A percentile compares a stretch with the other conserved stretches of the same genome.
Conservation (phyloP, 2,797 vertebrate species). For the Tolypeutes matacus region DNA sequence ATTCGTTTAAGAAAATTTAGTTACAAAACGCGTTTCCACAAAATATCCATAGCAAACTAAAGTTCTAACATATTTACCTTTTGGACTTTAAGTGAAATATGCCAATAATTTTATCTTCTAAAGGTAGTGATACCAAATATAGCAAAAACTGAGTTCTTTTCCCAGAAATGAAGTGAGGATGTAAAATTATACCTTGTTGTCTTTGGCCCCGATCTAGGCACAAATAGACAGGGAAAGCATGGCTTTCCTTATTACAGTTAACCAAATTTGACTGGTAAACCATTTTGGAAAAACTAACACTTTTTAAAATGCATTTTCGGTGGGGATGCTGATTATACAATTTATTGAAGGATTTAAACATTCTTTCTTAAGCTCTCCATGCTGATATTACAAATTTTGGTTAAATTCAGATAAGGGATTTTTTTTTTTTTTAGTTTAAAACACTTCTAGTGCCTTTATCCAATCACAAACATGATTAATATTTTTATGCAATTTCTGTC, state of each 20-base stretch:
- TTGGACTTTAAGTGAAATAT: constrained; percentile 23
- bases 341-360: neutral
- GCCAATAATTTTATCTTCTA: constrained; percentile 1
- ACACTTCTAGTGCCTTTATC: neutral
- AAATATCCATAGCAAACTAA: neutral
- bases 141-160: neutral
- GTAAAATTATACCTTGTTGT: neutral
- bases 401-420: neutral
- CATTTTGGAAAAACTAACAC: constrained; percentile 11
- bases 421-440: neutral
- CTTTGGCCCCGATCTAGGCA: neutral
- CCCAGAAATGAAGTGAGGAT: constrained; percentile 7
- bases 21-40: neutral
- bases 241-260: constrained; percentile 24
- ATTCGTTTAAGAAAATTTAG: neutral
- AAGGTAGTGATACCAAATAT: neutral
- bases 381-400: neutral
- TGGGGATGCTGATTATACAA: neutral
- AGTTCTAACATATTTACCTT: constrained; percentile 12
- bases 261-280: neutral
- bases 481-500: neutral
- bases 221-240: neutral
- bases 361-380: neutral
- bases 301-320: constrained; percentile 22
- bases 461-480: neutral